phyloP scores from a whole-genome alignment of 2,888 invertebrate genomes.

The Prenolepis imparis region DNA sequence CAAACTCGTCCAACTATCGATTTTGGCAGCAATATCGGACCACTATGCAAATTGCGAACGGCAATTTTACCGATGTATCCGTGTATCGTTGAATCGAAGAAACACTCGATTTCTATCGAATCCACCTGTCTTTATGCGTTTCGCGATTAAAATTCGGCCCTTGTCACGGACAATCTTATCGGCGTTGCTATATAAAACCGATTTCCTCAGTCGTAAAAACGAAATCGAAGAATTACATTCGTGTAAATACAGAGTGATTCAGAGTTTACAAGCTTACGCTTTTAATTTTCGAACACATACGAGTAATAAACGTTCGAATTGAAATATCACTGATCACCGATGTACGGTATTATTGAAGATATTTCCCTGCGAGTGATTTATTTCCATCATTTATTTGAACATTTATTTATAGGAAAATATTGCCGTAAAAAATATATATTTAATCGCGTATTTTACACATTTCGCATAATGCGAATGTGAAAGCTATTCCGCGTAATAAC shows the following conservation, averaged over 20 bases:
- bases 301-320: neutral
- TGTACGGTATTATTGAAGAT: neutral
- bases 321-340: neutral
- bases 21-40: slow-evolving; percentile 56
- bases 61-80: slow-evolving; percentile 20
- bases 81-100: neutral
- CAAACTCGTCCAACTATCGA: slow-evolving; percentile 35
- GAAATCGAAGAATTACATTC: neutral
- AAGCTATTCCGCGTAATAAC: neutral
- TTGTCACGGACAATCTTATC: neutral
- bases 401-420: neutral
- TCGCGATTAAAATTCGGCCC: slow-evolving; percentile 36
- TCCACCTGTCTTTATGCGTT: neutral
- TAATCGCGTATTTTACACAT: neutral
- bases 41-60: slow-evolving; percentile 61
- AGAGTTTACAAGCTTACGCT: neutral
- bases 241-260: neutral
- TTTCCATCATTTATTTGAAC: neutral
- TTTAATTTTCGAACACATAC: neutral
- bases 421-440: neutral
- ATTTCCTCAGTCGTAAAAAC: neutral
- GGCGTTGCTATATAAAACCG: neutral
- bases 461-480: neutral
- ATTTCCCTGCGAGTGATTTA: neutral
- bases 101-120: neutral